Percentiles rank a stretch among this genome's conserved stretches.
phyloP scores from a whole-genome alignment of 1,140 invertebrate genomes.

The Magallana gigas region DNA sequence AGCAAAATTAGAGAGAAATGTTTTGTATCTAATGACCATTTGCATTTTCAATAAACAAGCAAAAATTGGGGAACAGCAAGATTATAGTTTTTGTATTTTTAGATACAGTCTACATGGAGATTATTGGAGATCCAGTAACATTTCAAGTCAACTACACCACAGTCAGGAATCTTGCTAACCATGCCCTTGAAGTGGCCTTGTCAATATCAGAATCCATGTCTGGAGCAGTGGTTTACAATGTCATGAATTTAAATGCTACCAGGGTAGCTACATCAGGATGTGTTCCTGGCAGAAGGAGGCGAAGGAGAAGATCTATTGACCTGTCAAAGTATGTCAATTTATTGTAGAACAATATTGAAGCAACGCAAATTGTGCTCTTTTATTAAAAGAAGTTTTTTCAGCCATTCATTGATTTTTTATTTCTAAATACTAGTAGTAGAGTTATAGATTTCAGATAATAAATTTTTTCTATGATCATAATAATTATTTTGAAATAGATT shows the following conservation, averaged over 20 bases:
- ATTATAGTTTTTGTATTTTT: too few relatives aligned
- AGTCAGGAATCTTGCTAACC: not conserved
- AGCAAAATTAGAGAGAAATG: too few relatives aligned
- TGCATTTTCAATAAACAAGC: too few relatives aligned
- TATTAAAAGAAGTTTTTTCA: too few relatives aligned
- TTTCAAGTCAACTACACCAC: conserved; percentile 45
- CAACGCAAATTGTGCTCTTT: too few relatives aligned
- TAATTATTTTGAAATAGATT: not conserved
- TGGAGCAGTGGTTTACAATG: not conserved
- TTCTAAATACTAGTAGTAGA: too few relatives aligned
- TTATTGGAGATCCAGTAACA: conserved; percentile 16
- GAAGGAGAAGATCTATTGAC: not conserved
- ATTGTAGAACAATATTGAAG: too few relatives aligned
- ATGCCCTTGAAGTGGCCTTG: not conserved
- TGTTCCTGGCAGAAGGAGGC: not conserved
- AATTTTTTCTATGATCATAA: too few relatives aligned
- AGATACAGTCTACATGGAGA: conserved; percentile 8
- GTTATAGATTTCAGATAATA: too few relatives aligned
- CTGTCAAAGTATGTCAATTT: not conserved
- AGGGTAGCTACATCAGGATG: not conserved
- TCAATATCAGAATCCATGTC: not conserved
- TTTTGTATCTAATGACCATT: too few relatives aligned
- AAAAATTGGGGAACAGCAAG: too few relatives aligned
- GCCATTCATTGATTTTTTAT: too few relatives aligned
- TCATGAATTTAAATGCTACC: not conserved